phyloP scores from a whole-genome alignment of 2,797 vertebrate genomes.

The Syndactyla subalaris region DNA sequence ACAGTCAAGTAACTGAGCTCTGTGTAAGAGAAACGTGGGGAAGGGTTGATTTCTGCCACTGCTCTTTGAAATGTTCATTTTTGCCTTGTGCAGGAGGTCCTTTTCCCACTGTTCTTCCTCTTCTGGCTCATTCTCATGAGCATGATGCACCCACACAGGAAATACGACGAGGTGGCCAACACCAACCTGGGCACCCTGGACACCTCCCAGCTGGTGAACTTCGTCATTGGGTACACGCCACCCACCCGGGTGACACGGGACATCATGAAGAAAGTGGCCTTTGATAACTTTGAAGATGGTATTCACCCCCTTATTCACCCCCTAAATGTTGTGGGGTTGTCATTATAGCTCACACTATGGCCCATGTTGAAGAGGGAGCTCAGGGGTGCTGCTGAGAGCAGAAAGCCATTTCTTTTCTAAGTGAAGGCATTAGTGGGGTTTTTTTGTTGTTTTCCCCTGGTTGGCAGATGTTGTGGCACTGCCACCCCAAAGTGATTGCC shows the following conservation, averaged over 20 bases:
- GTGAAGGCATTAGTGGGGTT: not conserved
- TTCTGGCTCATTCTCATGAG: conserved; percentile 82
- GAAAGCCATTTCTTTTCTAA: not conserved
- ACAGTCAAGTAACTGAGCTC: not conserved
- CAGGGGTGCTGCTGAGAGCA: rapidly evolving
- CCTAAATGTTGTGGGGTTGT: not conserved
- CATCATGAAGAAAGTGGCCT: conserved; percentile 90
- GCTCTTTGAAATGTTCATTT: not conserved
- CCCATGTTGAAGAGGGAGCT: not conserved
- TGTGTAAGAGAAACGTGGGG: rapidly evolving
- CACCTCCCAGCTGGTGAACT: conserved; percentile 39
- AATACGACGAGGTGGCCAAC: conserved; percentile 67
- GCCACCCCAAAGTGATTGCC: not conserved
- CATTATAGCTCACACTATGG: rapidly evolving
- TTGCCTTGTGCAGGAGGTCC: conserved; percentile 66
- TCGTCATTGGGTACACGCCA: conserved; percentile 89
- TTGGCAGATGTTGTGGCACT: not conserved
- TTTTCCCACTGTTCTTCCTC: conserved; percentile 77
- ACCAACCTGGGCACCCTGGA: conserved; percentile 70
- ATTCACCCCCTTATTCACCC: conserved; percentile 51
- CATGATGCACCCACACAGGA: conserved; percentile 81
- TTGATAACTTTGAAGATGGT: conserved; percentile 75
- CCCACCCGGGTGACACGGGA: conserved; percentile 81
- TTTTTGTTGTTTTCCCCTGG: not conserved
- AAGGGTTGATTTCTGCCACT: not conserved